Percentiles rank a stretch among this genome's conserved stretches.
These are phyloP conservation scores for Masticophis lateralis DNA, from an alignment of 2,797 vertebrate species.

Conservation along the genomic window DNA sequence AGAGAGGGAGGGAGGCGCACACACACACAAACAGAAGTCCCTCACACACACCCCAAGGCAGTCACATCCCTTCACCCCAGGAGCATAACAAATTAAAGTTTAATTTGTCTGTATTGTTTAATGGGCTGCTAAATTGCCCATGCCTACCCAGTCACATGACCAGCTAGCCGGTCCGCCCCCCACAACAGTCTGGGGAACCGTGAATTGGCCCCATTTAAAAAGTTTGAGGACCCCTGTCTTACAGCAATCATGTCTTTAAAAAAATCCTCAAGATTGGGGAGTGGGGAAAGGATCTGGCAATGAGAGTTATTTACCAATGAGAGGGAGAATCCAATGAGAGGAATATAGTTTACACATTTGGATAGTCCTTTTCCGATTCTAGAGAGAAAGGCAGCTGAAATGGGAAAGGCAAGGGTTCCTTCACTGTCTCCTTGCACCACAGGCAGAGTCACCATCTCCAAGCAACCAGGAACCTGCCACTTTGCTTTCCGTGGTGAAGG, in stretches of 20 bases:
- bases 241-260: neutral
- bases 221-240: too few relatives aligned
- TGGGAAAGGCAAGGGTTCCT: neutral
- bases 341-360: neutral
- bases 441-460: constrained; percentile 57
- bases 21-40: too few relatives aligned
- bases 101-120: too few relatives aligned
- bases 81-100: too few relatives aligned
- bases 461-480: constrained; percentile 52
- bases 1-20: too few relatives aligned
- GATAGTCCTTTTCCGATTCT: neutral
- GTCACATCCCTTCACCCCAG: too few relatives aligned
- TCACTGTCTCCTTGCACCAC: neutral
- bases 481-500: constrained; percentile 60
- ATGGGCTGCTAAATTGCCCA: too few relatives aligned
- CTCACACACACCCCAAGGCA: too few relatives aligned
- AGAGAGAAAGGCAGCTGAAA: neutral
- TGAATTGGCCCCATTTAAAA: too few relatives aligned
- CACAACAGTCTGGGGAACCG: too few relatives aligned
- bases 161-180: too few relatives aligned
- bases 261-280: neutral
- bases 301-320: neutral
- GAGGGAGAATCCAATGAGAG: neutral
- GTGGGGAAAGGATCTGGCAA: neutral
- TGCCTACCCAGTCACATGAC: too few relatives aligned